Base-by-base conservation (phyloP, 1,140 invertebrate genomes). In the Magallana gigas region DNA sequence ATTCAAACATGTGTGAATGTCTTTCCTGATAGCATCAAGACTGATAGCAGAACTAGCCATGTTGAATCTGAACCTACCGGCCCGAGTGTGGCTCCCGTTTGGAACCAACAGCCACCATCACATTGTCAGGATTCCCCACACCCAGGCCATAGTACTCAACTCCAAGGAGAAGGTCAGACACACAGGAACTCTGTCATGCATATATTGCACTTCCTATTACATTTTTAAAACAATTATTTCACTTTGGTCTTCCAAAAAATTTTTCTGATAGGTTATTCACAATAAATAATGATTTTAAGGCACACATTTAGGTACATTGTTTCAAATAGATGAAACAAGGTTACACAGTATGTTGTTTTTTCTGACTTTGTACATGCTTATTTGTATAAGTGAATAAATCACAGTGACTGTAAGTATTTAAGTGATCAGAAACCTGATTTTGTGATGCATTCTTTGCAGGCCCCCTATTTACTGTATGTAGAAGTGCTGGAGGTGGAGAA, bases 381-480 rank as follows among this genome's bases (percentile, higher is more conserved):
- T 48, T 48, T 48, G 2, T 48, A 48, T 48, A 4, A 48, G 36
- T 48, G 36, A 0, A 48, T 48, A 48, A 4, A 48, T 48, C 0
- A 23, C 23, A 23, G 23, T 23, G 23, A 48, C 2, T 48, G 36
- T 48, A 48, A 48, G 36, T 48, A 48, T 5, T 5, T 48, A 48
- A 48, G 36, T 48, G 36, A 48, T 48, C 36, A 48, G 36, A 4
- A 48, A 48, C 36, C 36, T 48, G 5, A 48, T 48, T 81, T 48
- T 59, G 12, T 83, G 29, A 36, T 36, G 11, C 56, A 48, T 57
- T 84, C 8, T 48, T 84, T 94, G 57, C 94, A 98, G 97, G 98
- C 99, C 71, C 99, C 99, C 0, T 99, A 99, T 94, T 97, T 99
- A 93, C 97, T 99, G 91, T 99, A 99, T 95, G 97, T 99, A 57